Base-by-base conservation (phyloP, 1,140 invertebrate species). In the Coelopa frigida region DNA sequence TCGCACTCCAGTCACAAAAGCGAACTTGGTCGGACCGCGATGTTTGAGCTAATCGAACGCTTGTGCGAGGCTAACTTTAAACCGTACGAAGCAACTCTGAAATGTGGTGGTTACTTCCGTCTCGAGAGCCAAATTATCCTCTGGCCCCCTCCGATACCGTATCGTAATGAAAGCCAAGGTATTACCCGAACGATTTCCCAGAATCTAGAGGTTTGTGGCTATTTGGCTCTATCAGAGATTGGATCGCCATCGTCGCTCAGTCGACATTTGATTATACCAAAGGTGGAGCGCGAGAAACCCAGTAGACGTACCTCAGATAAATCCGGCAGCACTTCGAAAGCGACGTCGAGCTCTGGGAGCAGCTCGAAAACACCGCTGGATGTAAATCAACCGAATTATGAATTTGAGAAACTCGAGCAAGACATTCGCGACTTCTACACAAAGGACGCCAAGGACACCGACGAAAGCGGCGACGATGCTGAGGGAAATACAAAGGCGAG, bases 161-260 rank as follows among this genome's bases (percentile, higher is more conserved):
- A 59, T 24, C 53, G 55, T 32, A 38, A 44, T 26, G 36, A 41
- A 23, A 43, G 26, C 39, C 58, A 43, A 32, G 41, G 2, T 46
- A 55, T 0, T 51, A 27, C 31, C n/a, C 54, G 22, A 47, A 32
- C 42, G 12, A 15, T 49, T 53, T 78, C 79, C n/a, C 76, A 81
- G 50, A 76, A 74, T 15, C 73, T 93, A 42, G 79, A 84, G 61
- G 81, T 93, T 27, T 81, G 83, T 68, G 90, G 90, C 4, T 93
- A 91, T 67, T 73, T 94, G 42, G 78, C 84, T n/a, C 78, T 88
- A 1, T 76, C 77, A 1, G 87, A 92, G 68, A 78, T 92, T 21
- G 88, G 90, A n/a, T 95, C 91, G 54, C 94, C 94, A n/a, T 89
- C 89, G 53, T 85, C 88, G 4, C 74, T 93, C 46, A 95, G 91